Evolutionary conservation across 1,140 invertebrate species (phyloP).

Genomic region (Lysiphlebus fabarum): DNA sequence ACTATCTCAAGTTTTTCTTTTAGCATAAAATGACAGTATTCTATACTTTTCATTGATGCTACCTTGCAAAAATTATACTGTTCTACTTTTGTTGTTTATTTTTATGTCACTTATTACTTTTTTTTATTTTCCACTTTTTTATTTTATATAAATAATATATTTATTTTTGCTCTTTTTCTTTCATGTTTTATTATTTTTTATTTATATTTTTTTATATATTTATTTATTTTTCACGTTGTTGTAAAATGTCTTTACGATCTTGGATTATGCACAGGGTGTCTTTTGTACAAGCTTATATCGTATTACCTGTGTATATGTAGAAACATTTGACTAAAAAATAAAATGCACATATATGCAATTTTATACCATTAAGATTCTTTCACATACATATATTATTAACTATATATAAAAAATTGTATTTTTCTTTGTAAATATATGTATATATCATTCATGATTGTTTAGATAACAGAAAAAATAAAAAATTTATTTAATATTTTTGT

Average conservation of each 20-base stretch:
- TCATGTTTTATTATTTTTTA: conserved; percentile 6
- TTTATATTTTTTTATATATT: conserved; percentile 4
- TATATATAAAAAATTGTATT: too few relatives aligned
- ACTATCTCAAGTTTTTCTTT: not conserved
- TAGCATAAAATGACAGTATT: conserved; percentile 13
- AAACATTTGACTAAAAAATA: too few relatives aligned
- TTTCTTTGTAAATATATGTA: too few relatives aligned
- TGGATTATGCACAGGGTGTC: conserved; percentile 23
- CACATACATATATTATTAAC: too few relatives aligned
- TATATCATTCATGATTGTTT: too few relatives aligned
- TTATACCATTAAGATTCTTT: too few relatives aligned
- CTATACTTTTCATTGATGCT: conserved; percentile 17
- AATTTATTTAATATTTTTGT: too few relatives aligned
- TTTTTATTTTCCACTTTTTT: not conserved
- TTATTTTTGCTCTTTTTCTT: not conserved
- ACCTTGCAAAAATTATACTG: conserved; percentile 27
- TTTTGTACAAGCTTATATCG: too few relatives aligned
- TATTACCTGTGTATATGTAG: too few relatives aligned
- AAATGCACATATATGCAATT: too few relatives aligned
- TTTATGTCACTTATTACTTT: not conserved
- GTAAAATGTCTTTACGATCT: conserved; percentile 29
- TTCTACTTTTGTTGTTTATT: conserved; percentile 13
- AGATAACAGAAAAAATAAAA: too few relatives aligned
- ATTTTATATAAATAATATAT: too few relatives aligned
- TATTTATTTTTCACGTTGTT: not conserved